Conservation (phyloP, 1,140 invertebrate genomes). For the Micrasema longulum region DNA sequence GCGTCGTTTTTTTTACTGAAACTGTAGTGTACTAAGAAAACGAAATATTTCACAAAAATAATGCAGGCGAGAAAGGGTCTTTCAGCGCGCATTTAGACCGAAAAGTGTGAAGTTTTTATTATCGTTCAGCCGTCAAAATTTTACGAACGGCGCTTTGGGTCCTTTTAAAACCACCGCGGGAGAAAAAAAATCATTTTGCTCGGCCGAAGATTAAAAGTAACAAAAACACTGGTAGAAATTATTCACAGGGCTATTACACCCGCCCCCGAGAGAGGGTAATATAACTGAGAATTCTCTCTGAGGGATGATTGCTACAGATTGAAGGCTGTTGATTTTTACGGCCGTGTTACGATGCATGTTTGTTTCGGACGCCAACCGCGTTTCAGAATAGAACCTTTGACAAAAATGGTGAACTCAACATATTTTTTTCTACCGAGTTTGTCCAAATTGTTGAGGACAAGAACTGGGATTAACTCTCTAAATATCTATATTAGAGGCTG, state of each 20-base stretch:
- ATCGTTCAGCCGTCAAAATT: slow-evolving; percentile 52
- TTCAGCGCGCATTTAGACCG: slow-evolving; percentile 19
- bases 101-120: slow-evolving; percentile 55
- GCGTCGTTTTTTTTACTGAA: too few species aligned
- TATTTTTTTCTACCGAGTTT: too few species aligned
- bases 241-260: slow-evolving; percentile 49
- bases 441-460: too few species aligned
- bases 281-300: slow-evolving; percentile 19
- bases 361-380: too few species aligned
- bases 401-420: too few species aligned
- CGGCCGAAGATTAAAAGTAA: slow-evolving; percentile 53
- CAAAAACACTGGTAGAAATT: slow-evolving; percentile 52
- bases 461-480: too few species aligned
- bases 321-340: slow-evolving; percentile 2
- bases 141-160: slow-evolving; percentile 48
- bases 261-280: slow-evolving; percentile 14
- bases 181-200: slow-evolving; percentile 51
- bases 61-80: too few species aligned
- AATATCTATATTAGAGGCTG: too few species aligned
- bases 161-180: slow-evolving; percentile 43
- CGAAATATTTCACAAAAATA: slow-evolving; percentile 18
- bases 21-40: too few species aligned
- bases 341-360: too few species aligned
- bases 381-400: too few species aligned
- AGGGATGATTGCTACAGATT: slow-evolving; percentile 20